These are phyloP conservation scores for Polyodon spathula DNA, from an alignment of 2,113 vertebrate species.

Conservation along the genomic window DNA sequence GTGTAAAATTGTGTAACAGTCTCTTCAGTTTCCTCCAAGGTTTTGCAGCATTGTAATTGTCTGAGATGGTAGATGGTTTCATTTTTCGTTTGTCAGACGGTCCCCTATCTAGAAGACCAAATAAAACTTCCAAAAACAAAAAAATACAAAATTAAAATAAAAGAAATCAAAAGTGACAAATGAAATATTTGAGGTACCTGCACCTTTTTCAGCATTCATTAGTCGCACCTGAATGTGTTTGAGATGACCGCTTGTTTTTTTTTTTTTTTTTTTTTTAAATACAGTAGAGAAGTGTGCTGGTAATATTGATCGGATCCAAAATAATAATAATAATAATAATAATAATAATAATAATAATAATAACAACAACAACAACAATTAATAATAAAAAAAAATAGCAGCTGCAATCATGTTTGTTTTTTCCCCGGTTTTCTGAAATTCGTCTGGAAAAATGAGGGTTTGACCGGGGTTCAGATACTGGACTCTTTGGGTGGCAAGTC, in stretches of 20 bases:
- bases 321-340: too few species aligned
- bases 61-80: slow-evolving; percentile 54
- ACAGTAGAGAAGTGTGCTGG: slow-evolving; percentile 86
- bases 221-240: slow-evolving; percentile 82
- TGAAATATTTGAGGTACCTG: slow-evolving; percentile 73
- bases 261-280: slow-evolving; percentile 40
- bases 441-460: slow-evolving; percentile 61
- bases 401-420: slow-evolving; percentile 67
- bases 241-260: slow-evolving; percentile 47
- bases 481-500: slow-evolving; percentile 90
- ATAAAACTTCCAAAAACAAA: slow-evolving; percentile 42
- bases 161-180: slow-evolving; percentile 24
- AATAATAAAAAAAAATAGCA: slow-evolving; percentile 80
- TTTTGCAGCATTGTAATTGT: slow-evolving; percentile 75
- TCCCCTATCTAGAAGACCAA: slow-evolving; percentile 46
- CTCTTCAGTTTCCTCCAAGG: slow-evolving; percentile 70
- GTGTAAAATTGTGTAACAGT: slow-evolving; percentile 71
- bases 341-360: too few species aligned
- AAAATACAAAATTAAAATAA: slow-evolving; percentile 41
- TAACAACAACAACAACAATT: too few species aligned
- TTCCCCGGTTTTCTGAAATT: slow-evolving; percentile 37
- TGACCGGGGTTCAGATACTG: slow-evolving; percentile 72
- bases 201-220: slow-evolving; percentile 73
- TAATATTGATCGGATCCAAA: slow-evolving; percentile 70
- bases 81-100: slow-evolving; percentile 55